Percentiles rank a stretch among this genome's conserved stretches.
Evolutionary conservation across 2,797 vertebrate genomes (phyloP).

Genomic region (Eulemur rubriventer): DNA sequence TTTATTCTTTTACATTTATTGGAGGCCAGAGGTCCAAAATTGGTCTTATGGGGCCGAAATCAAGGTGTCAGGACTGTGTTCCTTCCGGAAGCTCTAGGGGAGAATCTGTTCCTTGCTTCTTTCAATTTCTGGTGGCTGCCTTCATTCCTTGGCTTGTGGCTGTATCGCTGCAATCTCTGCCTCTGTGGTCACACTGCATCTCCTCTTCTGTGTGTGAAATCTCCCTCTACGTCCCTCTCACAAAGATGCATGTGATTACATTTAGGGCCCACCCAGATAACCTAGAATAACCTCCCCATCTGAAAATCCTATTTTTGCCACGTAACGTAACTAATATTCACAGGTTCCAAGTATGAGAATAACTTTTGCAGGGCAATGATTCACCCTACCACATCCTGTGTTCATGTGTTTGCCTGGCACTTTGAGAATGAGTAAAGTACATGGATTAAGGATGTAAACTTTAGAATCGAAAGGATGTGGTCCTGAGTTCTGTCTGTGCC

Average conservation of each 20-base stretch:
- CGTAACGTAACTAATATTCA: background rate
- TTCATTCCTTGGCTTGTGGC: background rate
- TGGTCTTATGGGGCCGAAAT: background rate
- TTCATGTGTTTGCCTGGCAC: background rate
- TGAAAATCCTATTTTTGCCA: background rate
- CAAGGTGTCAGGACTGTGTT: background rate
- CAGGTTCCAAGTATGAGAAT: background rate
- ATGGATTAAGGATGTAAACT: background rate
- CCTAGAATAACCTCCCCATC: background rate
- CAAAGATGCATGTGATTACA: background rate
- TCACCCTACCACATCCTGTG: background rate
- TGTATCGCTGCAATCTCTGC: background rate
- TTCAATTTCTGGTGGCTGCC: background rate
- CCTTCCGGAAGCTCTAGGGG: background rate
- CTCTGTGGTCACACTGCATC: background rate
- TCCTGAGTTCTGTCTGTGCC: background rate
- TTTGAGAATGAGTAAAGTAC: background rate
- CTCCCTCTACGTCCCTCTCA: background rate
- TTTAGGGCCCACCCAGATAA: background rate
- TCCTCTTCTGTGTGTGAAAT: background rate
- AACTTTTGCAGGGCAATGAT: background rate
- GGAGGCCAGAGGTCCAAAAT: background rate
- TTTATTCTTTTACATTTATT: background rate
- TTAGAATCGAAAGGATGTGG: background rate
- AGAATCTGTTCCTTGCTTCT: background rate